Evolutionary conservation across 1,140 invertebrate species (phyloP).

Genomic region (Bradysia coprophila): DNA sequence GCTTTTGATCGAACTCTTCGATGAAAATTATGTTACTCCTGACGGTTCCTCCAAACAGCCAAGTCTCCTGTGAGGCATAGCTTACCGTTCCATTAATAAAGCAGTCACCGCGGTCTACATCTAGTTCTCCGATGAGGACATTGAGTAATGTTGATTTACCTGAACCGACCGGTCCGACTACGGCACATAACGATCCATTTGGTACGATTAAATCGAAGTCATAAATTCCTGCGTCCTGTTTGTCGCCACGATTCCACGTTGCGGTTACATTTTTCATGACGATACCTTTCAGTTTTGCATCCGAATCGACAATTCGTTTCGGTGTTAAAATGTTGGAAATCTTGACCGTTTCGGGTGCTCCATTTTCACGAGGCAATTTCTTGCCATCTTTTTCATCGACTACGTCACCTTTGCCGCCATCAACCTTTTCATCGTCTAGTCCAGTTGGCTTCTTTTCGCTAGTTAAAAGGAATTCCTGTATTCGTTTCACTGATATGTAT

Average conservation of each 20-base stretch:
- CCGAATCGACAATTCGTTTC: conserved; percentile 12
- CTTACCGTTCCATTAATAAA: conserved; percentile 46
- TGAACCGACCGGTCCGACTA: conserved; percentile 63
- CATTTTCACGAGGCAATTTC: conserved; percentile 8
- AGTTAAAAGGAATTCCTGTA: conserved; percentile 35
- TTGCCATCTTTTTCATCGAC: not conserved
- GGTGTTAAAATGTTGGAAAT: conserved; percentile 5
- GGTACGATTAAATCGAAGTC: conserved; percentile 30
- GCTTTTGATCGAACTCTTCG: conserved; percentile 34
- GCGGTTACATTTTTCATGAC: conserved; percentile 21
- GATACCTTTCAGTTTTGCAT: conserved; percentile 26
- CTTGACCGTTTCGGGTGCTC: not conserved
- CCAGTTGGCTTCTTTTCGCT: conserved; percentile 7
- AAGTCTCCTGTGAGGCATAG: conserved; percentile 61
- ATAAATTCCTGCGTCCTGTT: conserved; percentile 15
- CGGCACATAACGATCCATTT: conserved; percentile 35
- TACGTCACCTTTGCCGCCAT: not conserved
- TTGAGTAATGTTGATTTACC: conserved; percentile 61
- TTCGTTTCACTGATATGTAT: conserved; percentile 43
- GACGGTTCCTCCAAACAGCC: conserved; percentile 37
- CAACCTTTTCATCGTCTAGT: not conserved
- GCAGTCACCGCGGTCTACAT: conserved; percentile 36
- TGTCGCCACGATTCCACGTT: conserved; percentile 18
- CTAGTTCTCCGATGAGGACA: conserved; percentile 50
- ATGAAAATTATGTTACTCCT: conserved; percentile 75